Evolutionary conservation across 2,113 vertebrate genomes (phyloP), one percentile per base, ranked within the genome.

Genomic region (Erythrocercus mccallii): DNA sequence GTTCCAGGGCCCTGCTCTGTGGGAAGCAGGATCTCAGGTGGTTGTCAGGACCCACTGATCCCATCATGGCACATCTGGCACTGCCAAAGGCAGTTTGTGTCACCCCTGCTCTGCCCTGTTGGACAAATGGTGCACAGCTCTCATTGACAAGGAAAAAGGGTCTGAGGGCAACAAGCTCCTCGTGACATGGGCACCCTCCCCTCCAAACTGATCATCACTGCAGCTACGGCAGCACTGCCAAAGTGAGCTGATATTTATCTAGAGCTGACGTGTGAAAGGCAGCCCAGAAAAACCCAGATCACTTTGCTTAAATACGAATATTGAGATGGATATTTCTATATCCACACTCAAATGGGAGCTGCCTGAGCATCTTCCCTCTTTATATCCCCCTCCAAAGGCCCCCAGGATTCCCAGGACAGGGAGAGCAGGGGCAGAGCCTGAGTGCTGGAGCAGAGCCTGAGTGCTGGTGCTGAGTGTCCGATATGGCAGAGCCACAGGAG

Each of bases 221-320:
- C 22, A 28, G 12, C 25, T 10, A 1, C n/a, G 62, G 70, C 30
- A 28, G 33, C 64, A 5, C 6, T 24, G 7, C 1, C 24, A 16
- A 0, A 20, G 38, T 2, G 27, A 18, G 45, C 58, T 58, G 60
- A 0, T 15, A 10, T 33, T 18, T 8, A 3, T 15, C n/a, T 3
- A 15, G 17, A 72, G n/a, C 58, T 62, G 30, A 9, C 1, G 1
- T 20, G 17, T 27, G 31, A 9, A 51, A 71, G 77, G 47, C 64
- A 71, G 74, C 58, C 23, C 23, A 11, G 57, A 31, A 45, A 44
- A 85, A 37, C 45, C 68, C 5, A 0, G 47, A 25, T 30, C 20
- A 1, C 40, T 45, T 40, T 31, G 70, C 58, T 53, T 21, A 53
- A 47, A 56, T 31, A 31, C 0, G 2, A 28, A 11, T 27, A 31